phyloP scores from a whole-genome alignment of 2,797 vertebrate genomes.

The Dicrostonyx torquatus region DNA sequence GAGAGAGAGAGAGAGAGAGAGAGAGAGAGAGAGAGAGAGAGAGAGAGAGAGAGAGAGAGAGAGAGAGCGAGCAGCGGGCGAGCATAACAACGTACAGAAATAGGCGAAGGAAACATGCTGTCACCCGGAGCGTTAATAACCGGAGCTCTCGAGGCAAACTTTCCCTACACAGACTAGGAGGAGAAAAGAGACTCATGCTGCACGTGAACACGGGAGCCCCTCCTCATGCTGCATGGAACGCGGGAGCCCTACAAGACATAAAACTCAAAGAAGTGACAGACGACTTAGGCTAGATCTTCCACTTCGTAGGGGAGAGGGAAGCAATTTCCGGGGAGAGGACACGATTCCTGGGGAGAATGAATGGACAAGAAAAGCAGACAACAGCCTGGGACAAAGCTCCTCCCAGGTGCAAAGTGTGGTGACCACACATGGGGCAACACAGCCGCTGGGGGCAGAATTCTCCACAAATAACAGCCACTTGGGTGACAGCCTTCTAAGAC shows the following conservation, averaged over 20 bases:
- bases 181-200: neutral
- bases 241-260: neutral
- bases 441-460: neutral
- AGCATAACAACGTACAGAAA: neutral
- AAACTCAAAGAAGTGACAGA: neutral
- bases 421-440: too few relatives aligned
- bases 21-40: too few relatives aligned
- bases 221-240: neutral
- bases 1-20: too few relatives aligned
- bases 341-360: neutral
- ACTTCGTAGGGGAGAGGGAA: neutral
- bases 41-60: too few relatives aligned
- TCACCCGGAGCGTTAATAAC: neutral
- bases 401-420: neutral
- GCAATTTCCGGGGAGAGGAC: neutral
- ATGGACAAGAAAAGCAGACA: neutral
- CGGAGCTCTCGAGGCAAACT: neutral
- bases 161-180: neutral
- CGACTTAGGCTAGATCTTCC: too few relatives aligned
- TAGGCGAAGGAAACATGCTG: neutral
- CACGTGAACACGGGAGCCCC: neutral
- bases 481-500: neutral
- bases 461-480: neutral
- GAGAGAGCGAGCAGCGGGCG: neutral
- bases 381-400: neutral